phyloP scores from a whole-genome alignment of 2,113 vertebrate species.

The Podocnemis expansa region DNA sequence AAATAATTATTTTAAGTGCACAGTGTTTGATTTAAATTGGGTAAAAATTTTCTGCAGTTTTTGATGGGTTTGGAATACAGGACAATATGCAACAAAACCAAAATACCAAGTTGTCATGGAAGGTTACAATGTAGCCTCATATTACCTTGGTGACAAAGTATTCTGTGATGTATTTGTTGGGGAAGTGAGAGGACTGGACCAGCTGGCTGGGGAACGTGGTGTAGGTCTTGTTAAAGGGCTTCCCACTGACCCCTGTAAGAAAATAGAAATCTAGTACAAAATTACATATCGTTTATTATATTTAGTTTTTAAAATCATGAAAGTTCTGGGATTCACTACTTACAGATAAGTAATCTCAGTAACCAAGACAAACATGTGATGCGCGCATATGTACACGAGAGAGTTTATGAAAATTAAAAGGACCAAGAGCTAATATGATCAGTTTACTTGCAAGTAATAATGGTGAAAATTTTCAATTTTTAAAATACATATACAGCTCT shows the following conservation, averaged over 20 bases:
- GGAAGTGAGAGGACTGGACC: constrained; percentile 95
- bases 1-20: background rate
- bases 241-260: constrained; percentile 84
- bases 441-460: background rate
- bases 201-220: constrained; percentile 91
- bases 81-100: background rate
- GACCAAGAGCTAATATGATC: background rate
- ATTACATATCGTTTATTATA: background rate
- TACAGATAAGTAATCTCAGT: background rate
- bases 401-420: background rate
- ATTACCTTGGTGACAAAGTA: constrained; percentile 92
- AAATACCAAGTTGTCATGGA: background rate
- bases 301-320: background rate
- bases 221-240: constrained; percentile 92
- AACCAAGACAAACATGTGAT: background rate
- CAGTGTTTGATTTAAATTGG: background rate
- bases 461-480: background rate
- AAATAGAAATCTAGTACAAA: background rate
- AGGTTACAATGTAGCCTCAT: background rate
- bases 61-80: background rate
- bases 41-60: background rate
- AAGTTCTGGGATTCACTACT: background rate
- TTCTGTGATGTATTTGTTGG: constrained; percentile 95
- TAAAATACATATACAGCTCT: background rate
- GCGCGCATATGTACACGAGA: too few species aligned